phyloP scores from a whole-genome alignment of 2,888 invertebrate species.

The Cantharis nigra region DNA sequence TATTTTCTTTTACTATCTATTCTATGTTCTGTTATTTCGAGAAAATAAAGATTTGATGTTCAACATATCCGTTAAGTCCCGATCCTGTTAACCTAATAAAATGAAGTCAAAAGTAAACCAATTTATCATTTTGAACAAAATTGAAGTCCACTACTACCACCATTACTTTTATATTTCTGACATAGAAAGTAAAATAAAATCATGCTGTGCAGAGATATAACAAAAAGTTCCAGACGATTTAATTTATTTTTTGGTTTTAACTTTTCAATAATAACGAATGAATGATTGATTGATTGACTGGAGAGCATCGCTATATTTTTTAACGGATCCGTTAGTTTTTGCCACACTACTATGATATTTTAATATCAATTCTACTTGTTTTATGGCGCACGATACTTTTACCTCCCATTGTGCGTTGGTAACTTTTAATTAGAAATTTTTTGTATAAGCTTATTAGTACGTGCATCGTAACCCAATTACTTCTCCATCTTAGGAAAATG shows the following conservation, averaged over 20 bases:
- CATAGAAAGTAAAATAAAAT: not conserved
- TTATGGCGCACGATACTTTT: not conserved
- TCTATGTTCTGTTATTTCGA: too few species aligned
- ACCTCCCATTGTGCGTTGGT: not conserved
- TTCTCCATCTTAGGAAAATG: not conserved
- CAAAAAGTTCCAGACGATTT: not conserved
- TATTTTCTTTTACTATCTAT: too few species aligned
- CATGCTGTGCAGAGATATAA: not conserved
- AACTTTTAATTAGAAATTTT: not conserved
- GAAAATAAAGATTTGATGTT: not conserved
- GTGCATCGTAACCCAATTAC: not conserved
- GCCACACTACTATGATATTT: not conserved
- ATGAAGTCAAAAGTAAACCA: not conserved
- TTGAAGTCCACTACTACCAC: not conserved
- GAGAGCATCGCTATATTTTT: slow-evolving; percentile 1
- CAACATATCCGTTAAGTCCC: not conserved
- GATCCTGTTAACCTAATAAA: not conserved
- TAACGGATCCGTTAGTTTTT: slow-evolving; percentile 5
- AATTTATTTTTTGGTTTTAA: slow-evolving; percentile 2
- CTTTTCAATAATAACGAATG: not conserved
- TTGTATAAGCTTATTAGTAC: not conserved
- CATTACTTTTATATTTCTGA: not conserved
- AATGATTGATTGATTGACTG: slow-evolving; percentile 6
- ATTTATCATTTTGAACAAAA: not conserved
- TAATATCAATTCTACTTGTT: not conserved